These are phyloP conservation scores for Ormyrus rosae DNA, from an alignment of 2,888 invertebrate species.

Conservation along the genomic window DNA sequence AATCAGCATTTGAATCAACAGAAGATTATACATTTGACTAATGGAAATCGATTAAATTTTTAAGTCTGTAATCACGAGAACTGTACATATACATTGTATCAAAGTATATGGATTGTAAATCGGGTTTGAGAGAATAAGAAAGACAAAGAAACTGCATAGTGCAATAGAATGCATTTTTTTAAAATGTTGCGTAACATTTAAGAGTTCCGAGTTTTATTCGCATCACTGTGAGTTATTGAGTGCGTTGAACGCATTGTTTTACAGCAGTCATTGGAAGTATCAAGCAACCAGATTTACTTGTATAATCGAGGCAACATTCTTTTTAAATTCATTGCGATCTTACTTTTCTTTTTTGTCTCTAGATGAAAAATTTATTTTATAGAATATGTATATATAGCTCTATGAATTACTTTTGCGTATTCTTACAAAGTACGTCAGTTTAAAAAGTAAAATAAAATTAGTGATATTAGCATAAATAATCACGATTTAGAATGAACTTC, in stretches of 20 bases:
- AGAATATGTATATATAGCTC: constrained; percentile 12
- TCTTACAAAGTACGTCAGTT: constrained; percentile 3
- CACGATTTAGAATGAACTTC: not conserved
- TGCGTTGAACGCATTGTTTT: constrained; percentile 51
- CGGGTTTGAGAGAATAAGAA: not conserved
- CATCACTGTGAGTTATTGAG: constrained; percentile 12
- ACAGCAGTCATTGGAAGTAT: constrained; percentile 24
- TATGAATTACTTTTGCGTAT: constrained; percentile 3
- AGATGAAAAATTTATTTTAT: constrained; percentile 22
- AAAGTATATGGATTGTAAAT: constrained; percentile 42
- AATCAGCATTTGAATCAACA: not conserved
- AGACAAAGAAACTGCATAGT: constrained; percentile 32
- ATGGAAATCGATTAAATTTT: constrained; percentile 25
- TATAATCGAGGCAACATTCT: constrained; percentile 10
- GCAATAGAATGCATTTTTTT: constrained; percentile 49
- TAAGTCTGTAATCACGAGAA: constrained; percentile 20
- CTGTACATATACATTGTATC: constrained; percentile 47
- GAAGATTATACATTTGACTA: not conserved
- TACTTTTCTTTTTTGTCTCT: constrained; percentile 2
- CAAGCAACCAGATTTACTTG: constrained; percentile 7
- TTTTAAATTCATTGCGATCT: constrained; percentile 20
- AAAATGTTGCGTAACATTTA: constrained; percentile 16
- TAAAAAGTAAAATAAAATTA: constrained; percentile 41
- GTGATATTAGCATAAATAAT: constrained; percentile 39
- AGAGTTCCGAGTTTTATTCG: constrained; percentile 13